A percentile compares a stretch with the other conserved stretches of the same genome.
These are phyloP conservation scores for Caenorhabditis sp. DNA, from an alignment of 2,888 invertebrate species.

Conservation along the genomic window DNA sequence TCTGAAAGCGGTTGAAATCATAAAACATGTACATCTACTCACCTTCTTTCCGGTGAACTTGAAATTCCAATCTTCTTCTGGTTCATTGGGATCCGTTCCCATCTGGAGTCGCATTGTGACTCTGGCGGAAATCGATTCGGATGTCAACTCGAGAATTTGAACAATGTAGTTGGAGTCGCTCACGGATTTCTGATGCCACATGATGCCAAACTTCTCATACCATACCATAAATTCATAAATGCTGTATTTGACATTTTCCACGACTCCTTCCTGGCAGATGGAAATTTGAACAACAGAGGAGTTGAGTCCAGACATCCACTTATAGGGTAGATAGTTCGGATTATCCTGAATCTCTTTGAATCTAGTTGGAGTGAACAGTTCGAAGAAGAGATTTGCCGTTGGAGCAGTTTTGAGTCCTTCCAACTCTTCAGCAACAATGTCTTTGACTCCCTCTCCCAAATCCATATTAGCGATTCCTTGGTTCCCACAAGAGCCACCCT, in stretches of 20 bases:
- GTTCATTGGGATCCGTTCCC: neutral
- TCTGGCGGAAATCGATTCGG: neutral
- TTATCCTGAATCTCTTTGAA: neutral
- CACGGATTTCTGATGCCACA: neutral
- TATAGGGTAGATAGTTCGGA: neutral
- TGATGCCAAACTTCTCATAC: neutral
- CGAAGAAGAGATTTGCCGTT: neutral
- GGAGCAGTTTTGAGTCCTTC: neutral
- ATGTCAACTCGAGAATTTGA: neutral
- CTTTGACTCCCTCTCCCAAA: neutral
- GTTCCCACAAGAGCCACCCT: neutral
- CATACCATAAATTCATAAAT: neutral
- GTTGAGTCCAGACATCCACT: neutral
- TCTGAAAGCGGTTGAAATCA: neutral
- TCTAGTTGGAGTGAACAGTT: constrained; percentile 1
- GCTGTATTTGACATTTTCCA: neutral
- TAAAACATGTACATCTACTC: neutral
- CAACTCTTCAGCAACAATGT: neutral
- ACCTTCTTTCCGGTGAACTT: neutral
- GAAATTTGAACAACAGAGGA: neutral
- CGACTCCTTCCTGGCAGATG: neutral
- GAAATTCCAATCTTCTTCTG: constrained; percentile 14
- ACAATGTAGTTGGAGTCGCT: no score
- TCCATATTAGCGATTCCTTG: neutral
- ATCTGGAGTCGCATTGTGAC: neutral